phyloP scores from a whole-genome alignment of 2,888 invertebrate genomes.

The Meteorus cinctellus region DNA sequence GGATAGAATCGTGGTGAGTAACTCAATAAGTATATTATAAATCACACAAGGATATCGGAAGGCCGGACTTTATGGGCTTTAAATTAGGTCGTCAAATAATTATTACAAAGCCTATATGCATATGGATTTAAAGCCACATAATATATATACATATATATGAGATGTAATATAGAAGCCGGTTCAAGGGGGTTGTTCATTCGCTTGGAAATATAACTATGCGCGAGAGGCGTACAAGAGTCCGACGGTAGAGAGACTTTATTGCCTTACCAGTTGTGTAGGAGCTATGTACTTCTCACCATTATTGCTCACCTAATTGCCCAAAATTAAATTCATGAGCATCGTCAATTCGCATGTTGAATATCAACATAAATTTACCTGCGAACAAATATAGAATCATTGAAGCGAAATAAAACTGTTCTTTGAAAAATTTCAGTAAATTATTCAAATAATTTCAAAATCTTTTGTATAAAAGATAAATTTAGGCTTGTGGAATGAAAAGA shows the following conservation, averaged over 20 bases:
- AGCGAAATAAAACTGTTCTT: conserved; percentile 23
- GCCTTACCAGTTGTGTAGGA: conserved; percentile 40
- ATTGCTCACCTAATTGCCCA: conserved; percentile 29
- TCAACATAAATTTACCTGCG: conserved; percentile 49
- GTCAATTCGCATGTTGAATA: conserved; percentile 29
- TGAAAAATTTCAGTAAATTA: not conserved
- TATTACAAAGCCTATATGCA: conserved; percentile 31
- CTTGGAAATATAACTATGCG: conserved; percentile 34
- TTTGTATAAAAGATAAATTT: too few relatives aligned
- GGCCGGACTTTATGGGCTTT: conserved; percentile 49
- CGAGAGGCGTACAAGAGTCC: conserved; percentile 13
- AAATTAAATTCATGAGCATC: conserved; percentile 40
- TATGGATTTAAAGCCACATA: conserved; percentile 46
- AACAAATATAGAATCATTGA: conserved; percentile 11
- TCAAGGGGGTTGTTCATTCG: conserved; percentile 35
- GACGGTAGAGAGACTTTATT: conserved; percentile 37
- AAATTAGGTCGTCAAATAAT: conserved; percentile 55
- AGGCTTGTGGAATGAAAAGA: too few relatives aligned
- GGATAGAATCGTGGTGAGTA: not conserved
- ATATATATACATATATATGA: conserved; percentile 37
- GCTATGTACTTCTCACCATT: conserved; percentile 44
- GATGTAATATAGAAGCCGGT: conserved; percentile 35
- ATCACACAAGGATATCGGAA: conserved; percentile 8
- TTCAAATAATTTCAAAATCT: too few relatives aligned
- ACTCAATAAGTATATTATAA: conserved; percentile 8